Percentiles rank a stretch among this genome's conserved stretches.
These are phyloP conservation scores for Hemichromis elongatus DNA, from an alignment of 2,113 vertebrate species.

Conservation along the genomic window DNA sequence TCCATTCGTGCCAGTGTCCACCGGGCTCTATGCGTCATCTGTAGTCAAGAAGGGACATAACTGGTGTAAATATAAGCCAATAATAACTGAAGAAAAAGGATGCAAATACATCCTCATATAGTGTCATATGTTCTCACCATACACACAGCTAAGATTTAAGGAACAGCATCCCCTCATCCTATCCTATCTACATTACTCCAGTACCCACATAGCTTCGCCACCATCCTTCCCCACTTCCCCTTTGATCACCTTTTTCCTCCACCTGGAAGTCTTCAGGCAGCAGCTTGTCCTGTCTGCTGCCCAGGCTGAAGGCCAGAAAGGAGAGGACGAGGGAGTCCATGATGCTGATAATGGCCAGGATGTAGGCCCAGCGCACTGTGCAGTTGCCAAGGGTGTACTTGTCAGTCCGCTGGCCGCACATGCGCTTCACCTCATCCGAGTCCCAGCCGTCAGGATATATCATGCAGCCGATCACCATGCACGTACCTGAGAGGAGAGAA, in stretches of 20 bases:
- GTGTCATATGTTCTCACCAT: not conserved
- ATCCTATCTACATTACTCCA: not conserved
- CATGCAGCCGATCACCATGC: conserved; percentile 92
- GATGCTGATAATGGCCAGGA: conserved; percentile 96
- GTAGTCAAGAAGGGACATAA: not conserved
- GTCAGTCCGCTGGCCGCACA: conserved; percentile 93
- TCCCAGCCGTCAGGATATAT: conserved; percentile 98
- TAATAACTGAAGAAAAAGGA: not conserved
- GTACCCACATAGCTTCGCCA: too few species aligned
- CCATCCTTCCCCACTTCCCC: not conserved
- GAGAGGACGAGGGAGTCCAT: conserved; percentile 90
- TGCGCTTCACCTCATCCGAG: conserved; percentile 83
- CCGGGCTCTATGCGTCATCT: conserved; percentile 35
- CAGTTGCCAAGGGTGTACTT: conserved; percentile 96
- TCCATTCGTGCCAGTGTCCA: not conserved
- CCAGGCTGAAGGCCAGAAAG: conserved; percentile 91
- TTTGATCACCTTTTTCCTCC: conserved; percentile 79
- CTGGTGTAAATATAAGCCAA: not conserved
- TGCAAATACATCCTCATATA: not conserved
- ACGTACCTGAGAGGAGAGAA: conserved; percentile 72
- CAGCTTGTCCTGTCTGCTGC: conserved; percentile 91
- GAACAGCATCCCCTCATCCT: not conserved
- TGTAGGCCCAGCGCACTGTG: conserved; percentile 97
- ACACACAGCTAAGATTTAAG: not conserved
- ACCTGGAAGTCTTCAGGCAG: conserved; percentile 91